phyloP scores from a whole-genome alignment of 1,140 invertebrate genomes.

The Liolophura sinensis region DNA sequence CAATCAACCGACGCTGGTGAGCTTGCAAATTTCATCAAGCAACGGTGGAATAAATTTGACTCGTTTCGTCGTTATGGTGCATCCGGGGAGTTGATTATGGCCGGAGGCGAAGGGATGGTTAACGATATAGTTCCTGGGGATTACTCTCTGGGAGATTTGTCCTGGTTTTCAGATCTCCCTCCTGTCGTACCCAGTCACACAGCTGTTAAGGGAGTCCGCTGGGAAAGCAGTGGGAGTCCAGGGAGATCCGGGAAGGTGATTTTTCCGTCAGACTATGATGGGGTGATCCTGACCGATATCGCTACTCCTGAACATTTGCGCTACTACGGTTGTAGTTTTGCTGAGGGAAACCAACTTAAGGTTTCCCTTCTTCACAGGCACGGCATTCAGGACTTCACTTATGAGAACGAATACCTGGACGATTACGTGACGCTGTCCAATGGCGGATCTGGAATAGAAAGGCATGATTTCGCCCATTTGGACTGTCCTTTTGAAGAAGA shows the following conservation, averaged over 20 bases:
- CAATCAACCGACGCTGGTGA: background rate
- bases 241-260: constrained; percentile 20
- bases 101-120: constrained; percentile 18
- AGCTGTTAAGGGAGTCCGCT: constrained; percentile 10
- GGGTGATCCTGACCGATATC: constrained; percentile 9
- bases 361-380: constrained; percentile 19
- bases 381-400: constrained; percentile 27
- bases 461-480: constrained; percentile 23
- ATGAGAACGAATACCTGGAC: constrained; percentile 20
- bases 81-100: constrained; percentile 17
- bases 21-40: background rate
- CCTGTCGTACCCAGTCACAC: constrained; percentile 17
- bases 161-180: constrained; percentile 22
- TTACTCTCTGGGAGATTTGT: constrained; percentile 18
- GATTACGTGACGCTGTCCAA: constrained; percentile 18
- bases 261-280: constrained; percentile 18
- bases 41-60: constrained; percentile 7
- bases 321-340: constrained; percentile 26
- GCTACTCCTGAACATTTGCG: constrained; percentile 20
- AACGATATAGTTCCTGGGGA: constrained; percentile 21
- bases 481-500: constrained; percentile 25
- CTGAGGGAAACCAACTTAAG: constrained; percentile 16
- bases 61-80: constrained; percentile 2
- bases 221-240: constrained; percentile 10
- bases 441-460: constrained; percentile 24